phyloP scores from a whole-genome alignment of 2,888 invertebrate genomes.

The Elgonia sp. region DNA sequence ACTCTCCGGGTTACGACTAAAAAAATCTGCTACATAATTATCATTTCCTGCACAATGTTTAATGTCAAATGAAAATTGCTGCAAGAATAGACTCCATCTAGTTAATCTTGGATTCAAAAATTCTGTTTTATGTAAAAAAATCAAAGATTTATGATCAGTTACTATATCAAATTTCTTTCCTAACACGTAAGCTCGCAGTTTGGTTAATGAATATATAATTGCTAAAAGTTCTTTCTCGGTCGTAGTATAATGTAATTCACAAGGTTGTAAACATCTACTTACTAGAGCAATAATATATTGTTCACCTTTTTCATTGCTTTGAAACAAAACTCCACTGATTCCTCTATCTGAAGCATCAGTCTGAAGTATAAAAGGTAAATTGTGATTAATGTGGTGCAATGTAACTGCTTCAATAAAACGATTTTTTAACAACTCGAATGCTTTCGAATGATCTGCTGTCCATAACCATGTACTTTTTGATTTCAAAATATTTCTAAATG shows the following conservation, averaged over 20 bases:
- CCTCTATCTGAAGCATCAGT: constrained; percentile 30
- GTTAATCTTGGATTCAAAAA: constrained; percentile 21
- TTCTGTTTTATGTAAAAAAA: constrained; percentile 3
- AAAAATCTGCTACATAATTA: no score
- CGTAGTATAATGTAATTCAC: constrained; percentile 45
- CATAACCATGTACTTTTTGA: background rate
- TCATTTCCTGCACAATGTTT: constrained; percentile 17
- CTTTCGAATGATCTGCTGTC: background rate
- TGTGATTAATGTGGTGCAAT: constrained; percentile 12
- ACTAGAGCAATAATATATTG: constrained; percentile 43
- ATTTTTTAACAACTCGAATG: constrained; percentile 22
- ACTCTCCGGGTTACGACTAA: no score
- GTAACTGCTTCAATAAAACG: constrained; percentile 19
- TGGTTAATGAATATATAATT: constrained; percentile 47
- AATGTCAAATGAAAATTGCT: constrained; percentile 30
- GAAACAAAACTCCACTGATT: constrained; percentile 33
- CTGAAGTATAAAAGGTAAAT: background rate
- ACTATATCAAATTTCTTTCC: constrained; percentile 35
- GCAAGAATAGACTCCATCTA: constrained; percentile 18
- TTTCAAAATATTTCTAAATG: constrained; percentile 7
- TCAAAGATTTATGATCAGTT: constrained; percentile 44
- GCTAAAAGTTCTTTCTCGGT: constrained; percentile 58
- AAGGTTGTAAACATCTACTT: constrained; percentile 30
- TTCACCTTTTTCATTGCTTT: constrained; percentile 29
- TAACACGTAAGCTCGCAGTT: constrained; percentile 42